phyloP scores from a whole-genome alignment of 1,140 invertebrate species.

The Pogonomyrmex barbatus region DNA sequence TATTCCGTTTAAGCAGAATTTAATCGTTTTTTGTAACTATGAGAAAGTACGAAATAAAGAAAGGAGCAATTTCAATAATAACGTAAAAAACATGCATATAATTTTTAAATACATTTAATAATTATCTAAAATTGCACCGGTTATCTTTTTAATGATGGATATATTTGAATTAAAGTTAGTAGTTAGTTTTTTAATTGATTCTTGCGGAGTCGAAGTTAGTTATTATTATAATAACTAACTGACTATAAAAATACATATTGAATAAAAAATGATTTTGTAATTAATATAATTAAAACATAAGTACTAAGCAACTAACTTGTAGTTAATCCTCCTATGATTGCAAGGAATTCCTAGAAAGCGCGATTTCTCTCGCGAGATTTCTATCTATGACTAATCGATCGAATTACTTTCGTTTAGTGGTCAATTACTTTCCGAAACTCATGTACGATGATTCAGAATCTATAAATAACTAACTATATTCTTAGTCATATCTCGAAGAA shows the following conservation, averaged over 20 bases:
- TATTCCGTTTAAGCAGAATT: background rate
- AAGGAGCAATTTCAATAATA: background rate
- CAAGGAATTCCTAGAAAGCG: constrained; percentile 6
- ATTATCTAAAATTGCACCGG: background rate
- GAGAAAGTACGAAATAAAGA: background rate
- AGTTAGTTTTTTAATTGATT: background rate
- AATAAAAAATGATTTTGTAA: background rate
- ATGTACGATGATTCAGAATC: constrained; percentile 37
- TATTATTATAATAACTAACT: constrained; percentile 18
- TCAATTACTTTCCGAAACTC: constrained; percentile 50
- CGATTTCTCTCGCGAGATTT: constrained; percentile 34
- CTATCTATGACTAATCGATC: constrained; percentile 41
- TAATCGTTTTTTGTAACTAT: background rate
- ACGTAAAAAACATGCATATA: background rate
- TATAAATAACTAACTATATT: constrained; percentile 41
- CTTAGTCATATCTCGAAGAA: constrained; percentile 34
- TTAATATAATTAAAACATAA: background rate
- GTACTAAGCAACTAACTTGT: background rate
- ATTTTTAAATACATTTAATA: background rate
- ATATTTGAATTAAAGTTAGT: background rate
- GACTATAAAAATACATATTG: background rate
- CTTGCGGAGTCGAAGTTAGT: background rate
- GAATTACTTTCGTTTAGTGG: constrained; percentile 49
- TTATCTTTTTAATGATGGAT: background rate
- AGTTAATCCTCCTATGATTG: background rate